Percentiles rank a stretch among this genome's conserved stretches.
Conservation (phyloP, 2,888 invertebrate species). For the Dryococelus australis region DNA sequence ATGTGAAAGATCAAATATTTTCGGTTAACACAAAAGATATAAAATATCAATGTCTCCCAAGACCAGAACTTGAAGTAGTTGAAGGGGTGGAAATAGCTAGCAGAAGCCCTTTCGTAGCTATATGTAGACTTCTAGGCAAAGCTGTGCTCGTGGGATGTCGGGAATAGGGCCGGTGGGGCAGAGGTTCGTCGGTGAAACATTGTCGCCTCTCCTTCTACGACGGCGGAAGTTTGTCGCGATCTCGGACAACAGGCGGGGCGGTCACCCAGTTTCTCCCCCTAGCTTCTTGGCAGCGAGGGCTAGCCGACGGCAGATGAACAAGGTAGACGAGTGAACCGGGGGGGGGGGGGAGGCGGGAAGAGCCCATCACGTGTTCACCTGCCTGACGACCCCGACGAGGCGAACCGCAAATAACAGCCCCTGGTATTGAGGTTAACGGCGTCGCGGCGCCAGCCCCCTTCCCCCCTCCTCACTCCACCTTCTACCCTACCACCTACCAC, state of each 20-base stretch:
- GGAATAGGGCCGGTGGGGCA: too few species aligned
- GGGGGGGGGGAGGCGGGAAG: neutral
- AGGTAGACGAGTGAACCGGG: neutral
- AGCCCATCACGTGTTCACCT: neutral
- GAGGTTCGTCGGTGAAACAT: too few species aligned
- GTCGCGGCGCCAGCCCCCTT: neutral
- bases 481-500: too few species aligned
- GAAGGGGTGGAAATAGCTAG: too few species aligned
- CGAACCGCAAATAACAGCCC: neutral
- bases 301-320: neutral
- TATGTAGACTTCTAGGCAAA: too few species aligned
- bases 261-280: neutral
- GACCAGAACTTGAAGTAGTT: too few species aligned
- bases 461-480: too few species aligned
- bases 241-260: neutral
- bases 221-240: neutral
- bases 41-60: too few species aligned
- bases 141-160: too few species aligned
- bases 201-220: neutral
- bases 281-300: neutral
- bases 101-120: too few species aligned
- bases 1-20: too few species aligned
- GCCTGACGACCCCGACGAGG: neutral
- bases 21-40: too few species aligned
- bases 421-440: conserved; percentile 7